Percentiles rank a stretch among this genome's conserved stretches.
Conservation (phyloP, 2,888 invertebrate genomes). For the Steinernema scapterisci region DNA sequence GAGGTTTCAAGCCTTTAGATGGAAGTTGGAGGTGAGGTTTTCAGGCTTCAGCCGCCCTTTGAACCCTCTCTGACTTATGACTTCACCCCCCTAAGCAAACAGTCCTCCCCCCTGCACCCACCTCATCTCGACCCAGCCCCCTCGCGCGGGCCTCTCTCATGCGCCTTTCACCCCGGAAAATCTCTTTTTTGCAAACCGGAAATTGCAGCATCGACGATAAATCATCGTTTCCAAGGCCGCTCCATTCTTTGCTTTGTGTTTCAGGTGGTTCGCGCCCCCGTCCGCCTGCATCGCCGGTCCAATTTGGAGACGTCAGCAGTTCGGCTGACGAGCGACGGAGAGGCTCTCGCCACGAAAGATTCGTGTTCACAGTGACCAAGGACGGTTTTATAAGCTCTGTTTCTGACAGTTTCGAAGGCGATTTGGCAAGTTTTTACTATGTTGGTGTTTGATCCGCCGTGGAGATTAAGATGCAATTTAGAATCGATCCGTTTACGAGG, state of each 20-base stretch:
- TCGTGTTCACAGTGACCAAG: neutral
- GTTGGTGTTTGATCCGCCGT: neutral
- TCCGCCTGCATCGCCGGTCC: slow-evolving; percentile 11
- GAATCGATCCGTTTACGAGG: slow-evolving; percentile 16
- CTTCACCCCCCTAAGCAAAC: neutral
- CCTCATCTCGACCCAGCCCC: neutral
- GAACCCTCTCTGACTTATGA: no score
- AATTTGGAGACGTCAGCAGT: slow-evolving; percentile 9
- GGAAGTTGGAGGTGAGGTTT: no score
- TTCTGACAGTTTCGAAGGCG: neutral
- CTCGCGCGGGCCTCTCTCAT: neutral
- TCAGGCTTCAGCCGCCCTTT: no score
- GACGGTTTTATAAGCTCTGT: neutral
- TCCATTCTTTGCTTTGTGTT: neutral
- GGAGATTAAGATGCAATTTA: neutral
- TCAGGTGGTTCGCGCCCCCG: neutral
- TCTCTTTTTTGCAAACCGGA: slow-evolving; percentile 16
- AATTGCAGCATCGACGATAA: neutral
- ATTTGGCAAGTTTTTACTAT: neutral
- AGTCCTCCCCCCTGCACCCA: neutral
- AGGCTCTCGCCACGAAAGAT: neutral
- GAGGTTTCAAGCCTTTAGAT: no score
- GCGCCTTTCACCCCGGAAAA: neutral
- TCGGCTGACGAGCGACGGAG: slow-evolving; percentile 1
- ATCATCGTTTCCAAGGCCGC: neutral